Percentiles rank a stretch among this genome's conserved stretches.
Evolutionary conservation across 2,797 vertebrate species (phyloP).

Genomic region (Peromyscus melanophrys): DNA sequence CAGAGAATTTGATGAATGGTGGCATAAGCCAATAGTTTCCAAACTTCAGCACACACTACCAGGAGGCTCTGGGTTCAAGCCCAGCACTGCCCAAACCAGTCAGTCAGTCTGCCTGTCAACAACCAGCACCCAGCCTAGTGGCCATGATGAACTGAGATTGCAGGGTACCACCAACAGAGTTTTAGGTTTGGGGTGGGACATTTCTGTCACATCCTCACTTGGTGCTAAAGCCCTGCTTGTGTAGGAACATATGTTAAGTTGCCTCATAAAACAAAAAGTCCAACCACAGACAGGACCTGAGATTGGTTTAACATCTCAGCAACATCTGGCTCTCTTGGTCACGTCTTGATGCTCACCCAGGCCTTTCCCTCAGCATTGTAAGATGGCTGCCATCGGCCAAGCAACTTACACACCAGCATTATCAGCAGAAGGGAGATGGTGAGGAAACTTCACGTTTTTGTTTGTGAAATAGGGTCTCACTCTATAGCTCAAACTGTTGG

Average conservation of each 20-base stretch:
- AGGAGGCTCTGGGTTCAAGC: background rate
- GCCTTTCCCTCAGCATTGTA: background rate
- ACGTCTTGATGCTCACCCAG: background rate
- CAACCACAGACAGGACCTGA: background rate
- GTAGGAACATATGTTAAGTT: background rate
- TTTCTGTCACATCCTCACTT: background rate
- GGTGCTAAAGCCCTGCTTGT: background rate
- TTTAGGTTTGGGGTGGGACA: background rate
- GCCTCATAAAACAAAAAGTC: background rate
- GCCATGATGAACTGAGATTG: background rate
- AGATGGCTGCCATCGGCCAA: background rate
- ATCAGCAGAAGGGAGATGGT: background rate
- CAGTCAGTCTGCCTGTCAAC: background rate
- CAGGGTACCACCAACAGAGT: background rate
- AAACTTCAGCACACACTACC: background rate
- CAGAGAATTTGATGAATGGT: background rate
- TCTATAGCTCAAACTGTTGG: background rate
- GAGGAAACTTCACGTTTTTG: background rate
- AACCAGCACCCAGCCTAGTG: background rate
- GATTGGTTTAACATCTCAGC: background rate
- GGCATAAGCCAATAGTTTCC: background rate
- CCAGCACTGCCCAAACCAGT: background rate
- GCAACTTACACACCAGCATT: background rate
- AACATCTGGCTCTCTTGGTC: too few relatives aligned
- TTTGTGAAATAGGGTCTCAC: background rate